Conservation (phyloP, 2,797 vertebrate genomes). For the Typhlichthys subterraneus region DNA sequence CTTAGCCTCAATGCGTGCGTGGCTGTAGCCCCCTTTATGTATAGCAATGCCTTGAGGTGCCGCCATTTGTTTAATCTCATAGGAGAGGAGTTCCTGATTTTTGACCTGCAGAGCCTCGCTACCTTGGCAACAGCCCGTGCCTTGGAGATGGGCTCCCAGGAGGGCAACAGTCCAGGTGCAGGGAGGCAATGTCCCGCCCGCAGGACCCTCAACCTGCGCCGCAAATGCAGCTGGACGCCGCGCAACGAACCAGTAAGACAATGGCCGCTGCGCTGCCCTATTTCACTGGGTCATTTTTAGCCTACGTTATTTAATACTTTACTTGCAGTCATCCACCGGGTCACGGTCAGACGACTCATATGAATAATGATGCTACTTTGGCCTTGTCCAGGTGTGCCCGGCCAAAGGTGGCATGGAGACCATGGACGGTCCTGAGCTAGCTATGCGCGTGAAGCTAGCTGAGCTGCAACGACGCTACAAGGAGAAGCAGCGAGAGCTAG, state of each 20-base stretch:
- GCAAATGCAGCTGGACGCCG: conserved; percentile 93
- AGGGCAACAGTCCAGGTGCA: conserved; percentile 50
- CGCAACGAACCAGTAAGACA: conserved; percentile 90
- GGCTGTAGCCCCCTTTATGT: not conserved
- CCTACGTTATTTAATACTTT: not conserved
- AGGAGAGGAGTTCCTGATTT: conserved; percentile 86
- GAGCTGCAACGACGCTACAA: conserved; percentile 93
- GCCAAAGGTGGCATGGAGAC: conserved; percentile 90
- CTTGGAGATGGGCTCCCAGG: conserved; percentile 81
- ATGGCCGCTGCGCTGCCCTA: not conserved
- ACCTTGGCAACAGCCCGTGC: conserved; percentile 91
- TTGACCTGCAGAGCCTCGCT: conserved; percentile 91
- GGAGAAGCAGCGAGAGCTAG: conserved; percentile 94
- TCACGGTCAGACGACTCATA: not conserved
- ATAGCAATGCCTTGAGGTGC: not conserved
- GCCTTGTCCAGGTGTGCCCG: conserved; percentile 83
- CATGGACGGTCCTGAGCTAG: conserved; percentile 91
- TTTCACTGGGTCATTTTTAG: not conserved
- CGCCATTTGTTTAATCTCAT: conserved; percentile 9
- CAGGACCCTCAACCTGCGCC: conserved; percentile 83
- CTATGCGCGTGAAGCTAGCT: conserved; percentile 89
- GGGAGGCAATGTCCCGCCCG: conserved; percentile 72
- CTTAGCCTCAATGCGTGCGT: not conserved
- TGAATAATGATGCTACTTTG: conserved; percentile 16
- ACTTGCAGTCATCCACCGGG: not conserved